Percentiles rank a stretch among this genome's conserved stretches.
Conservation (phyloP, 2,113 vertebrate species). For the Synchiropus splendidus region DNA sequence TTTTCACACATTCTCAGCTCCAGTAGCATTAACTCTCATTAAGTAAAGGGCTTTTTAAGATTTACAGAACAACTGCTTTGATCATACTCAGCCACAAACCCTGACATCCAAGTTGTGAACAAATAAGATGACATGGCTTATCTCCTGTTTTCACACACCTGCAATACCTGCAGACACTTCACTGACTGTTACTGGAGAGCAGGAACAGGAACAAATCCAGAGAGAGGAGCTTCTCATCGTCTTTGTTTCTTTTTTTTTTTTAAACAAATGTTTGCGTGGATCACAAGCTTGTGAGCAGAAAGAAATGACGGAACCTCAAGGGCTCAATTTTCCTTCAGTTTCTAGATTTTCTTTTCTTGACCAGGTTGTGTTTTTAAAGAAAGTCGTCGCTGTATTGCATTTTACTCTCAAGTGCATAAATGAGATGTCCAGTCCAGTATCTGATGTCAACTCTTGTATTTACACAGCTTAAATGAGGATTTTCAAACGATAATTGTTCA, state of each 20-base stretch:
- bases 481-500: conserved; percentile 18
- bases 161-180: conserved; percentile 7
- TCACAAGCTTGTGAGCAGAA: conserved; percentile 36
- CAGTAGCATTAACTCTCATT: conserved; percentile 47
- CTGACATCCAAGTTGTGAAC: conserved; percentile 25
- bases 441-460: conserved; percentile 49
- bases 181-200: conserved; percentile 23
- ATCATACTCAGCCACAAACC: conserved; percentile 28
- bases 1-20: conserved; percentile 18
- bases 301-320: conserved; percentile 57
- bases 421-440: conserved; percentile 45
- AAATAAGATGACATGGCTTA: conserved; percentile 9
- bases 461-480: conserved; percentile 31
- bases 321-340: conserved; percentile 58
- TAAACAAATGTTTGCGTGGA: conserved; percentile 5
- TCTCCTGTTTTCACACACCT: conserved; percentile 7
- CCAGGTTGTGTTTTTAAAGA: conserved; percentile 27
- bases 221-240: conserved; percentile 25
- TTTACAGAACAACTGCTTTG: conserved; percentile 37
- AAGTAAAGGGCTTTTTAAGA: conserved; percentile 70
- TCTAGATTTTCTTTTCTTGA: conserved; percentile 26
- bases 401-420: too few relatives aligned
- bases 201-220: conserved; percentile 31
- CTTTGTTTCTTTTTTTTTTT: too few relatives aligned
- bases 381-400: conserved; percentile 19